Evolutionary conservation across 2,113 vertebrate species (phyloP).

Genomic region (Halcyon senegalensis): DNA sequence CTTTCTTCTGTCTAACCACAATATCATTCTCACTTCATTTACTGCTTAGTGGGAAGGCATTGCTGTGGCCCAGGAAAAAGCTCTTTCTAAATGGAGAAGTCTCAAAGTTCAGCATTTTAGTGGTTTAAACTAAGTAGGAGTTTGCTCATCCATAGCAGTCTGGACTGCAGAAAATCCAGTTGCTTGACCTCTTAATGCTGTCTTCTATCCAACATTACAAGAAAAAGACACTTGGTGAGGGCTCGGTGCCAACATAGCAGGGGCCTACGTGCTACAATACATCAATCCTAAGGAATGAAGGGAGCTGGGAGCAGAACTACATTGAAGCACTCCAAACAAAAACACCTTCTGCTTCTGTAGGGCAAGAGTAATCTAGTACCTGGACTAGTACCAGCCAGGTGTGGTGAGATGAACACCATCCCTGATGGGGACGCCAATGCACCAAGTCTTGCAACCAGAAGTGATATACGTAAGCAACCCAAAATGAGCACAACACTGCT

Average conservation of each 20-base stretch:
- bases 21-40: constrained; percentile 52
- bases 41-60: constrained; percentile 48
- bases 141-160: constrained; percentile 59
- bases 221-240: constrained; percentile 2
- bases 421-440: not conserved
- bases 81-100: constrained; percentile 26
- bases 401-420: not conserved
- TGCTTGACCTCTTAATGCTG: constrained; percentile 45
- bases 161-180: constrained; percentile 52
- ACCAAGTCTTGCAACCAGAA: not conserved
- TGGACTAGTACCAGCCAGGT: not conserved
- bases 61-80: constrained; percentile 25
- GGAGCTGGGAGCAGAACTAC: not conserved
- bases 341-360: not conserved
- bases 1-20: constrained; percentile 12
- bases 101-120: constrained; percentile 53
- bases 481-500: not conserved
- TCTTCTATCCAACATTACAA: constrained; percentile 11
- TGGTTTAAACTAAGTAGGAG: constrained; percentile 24
- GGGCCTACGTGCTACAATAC: not conserved
- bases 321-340: not conserved
- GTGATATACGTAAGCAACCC: not conserved
- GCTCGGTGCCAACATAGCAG: not conserved
- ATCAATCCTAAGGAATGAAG: not conserved
- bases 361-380: not conserved